Conservation (phyloP, 2,797 vertebrate genomes). For the Selene dorsalis region DNA sequence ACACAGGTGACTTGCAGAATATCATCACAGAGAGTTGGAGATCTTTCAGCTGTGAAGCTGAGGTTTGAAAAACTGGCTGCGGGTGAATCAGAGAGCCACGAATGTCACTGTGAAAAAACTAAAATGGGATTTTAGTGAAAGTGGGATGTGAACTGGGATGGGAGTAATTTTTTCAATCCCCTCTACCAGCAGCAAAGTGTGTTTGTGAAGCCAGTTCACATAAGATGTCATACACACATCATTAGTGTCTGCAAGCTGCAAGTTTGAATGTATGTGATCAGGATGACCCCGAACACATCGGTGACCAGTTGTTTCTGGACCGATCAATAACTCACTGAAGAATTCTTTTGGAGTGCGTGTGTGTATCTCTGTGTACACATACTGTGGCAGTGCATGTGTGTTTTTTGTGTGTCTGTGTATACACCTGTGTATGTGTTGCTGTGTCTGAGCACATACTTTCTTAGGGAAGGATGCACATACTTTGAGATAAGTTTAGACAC, state of each 20-base stretch:
- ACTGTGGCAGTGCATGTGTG: background rate
- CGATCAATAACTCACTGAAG: too few relatives aligned
- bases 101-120: too few relatives aligned
- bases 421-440: background rate
- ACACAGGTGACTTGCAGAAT: background rate
- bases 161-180: background rate
- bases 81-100: too few relatives aligned
- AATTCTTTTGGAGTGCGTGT: background rate
- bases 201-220: too few relatives aligned
- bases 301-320: too few relatives aligned
- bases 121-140: too few relatives aligned
- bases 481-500: slow-evolving; percentile 13
- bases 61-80: background rate
- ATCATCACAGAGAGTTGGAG: background rate
- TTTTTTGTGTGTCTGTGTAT: background rate
- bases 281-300: too few relatives aligned
- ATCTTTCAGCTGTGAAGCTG: background rate
- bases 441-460: background rate
- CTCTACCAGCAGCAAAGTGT: background rate
- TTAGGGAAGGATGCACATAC: background rate
- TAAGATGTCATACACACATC: too few relatives aligned
- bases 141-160: too few relatives aligned
- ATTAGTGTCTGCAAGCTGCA: too few relatives aligned
- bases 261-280: too few relatives aligned
- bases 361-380: background rate